Conservation (phyloP, 2,797 vertebrate species). For the Denticeps clupeoides region DNA sequence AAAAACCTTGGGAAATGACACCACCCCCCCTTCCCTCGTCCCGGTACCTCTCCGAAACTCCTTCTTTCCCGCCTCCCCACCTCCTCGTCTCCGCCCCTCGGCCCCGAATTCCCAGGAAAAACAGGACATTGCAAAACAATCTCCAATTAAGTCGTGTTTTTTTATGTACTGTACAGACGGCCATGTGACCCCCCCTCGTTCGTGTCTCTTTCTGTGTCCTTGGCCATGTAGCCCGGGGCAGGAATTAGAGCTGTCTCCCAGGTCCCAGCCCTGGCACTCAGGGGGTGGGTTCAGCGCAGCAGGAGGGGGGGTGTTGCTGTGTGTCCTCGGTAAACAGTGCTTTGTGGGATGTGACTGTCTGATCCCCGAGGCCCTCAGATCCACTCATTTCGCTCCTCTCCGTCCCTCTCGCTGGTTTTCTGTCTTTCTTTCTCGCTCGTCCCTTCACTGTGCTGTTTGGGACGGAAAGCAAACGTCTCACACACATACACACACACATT, state of each 20-base stretch:
- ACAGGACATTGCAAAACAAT: slow-evolving; percentile 57
- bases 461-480: too few species aligned
- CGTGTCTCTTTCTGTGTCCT: slow-evolving; percentile 32
- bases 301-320: slow-evolving; percentile 35
- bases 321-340: slow-evolving; percentile 60
- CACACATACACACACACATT: too few species aligned
- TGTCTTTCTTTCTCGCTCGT: too few species aligned
- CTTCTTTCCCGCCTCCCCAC: slow-evolving; percentile 21
- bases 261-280: slow-evolving; percentile 51
- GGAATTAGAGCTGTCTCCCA: slow-evolving; percentile 59
- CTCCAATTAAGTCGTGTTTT: slow-evolving; percentile 61
- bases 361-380: slow-evolving; percentile 44
- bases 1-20: slow-evolving; percentile 63
- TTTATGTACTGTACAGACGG: slow-evolving; percentile 60
- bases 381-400: slow-evolving; percentile 31
- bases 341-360: slow-evolving; percentile 64
- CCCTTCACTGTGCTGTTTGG: too few species aligned
- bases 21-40: slow-evolving; percentile 24
- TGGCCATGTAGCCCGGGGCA: slow-evolving; percentile 45
- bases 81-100: slow-evolving; percentile 10
- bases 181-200: slow-evolving; percentile 30
- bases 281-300: slow-evolving; percentile 26
- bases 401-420: neutral
- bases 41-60: slow-evolving; percentile 17
- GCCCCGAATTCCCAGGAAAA: slow-evolving; percentile 52